Base-by-base conservation (phyloP, 2,113 vertebrate species). In the Lynx canadensis region DNA sequence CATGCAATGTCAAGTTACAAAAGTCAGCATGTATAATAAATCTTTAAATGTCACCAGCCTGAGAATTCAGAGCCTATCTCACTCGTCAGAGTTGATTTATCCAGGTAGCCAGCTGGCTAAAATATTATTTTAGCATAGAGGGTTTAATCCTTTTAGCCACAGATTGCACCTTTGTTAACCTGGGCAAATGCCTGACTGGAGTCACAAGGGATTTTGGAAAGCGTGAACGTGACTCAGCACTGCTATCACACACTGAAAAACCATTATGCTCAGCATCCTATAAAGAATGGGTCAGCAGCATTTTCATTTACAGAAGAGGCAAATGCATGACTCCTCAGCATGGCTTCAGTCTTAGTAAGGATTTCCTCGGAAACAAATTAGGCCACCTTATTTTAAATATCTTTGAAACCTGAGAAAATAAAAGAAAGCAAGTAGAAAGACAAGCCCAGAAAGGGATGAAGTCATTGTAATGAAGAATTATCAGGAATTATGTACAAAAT, bases 341-440 rank as follows among this genome's bases (percentile, higher is more conserved):
- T 52, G 48, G 66, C 50, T 81, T 92, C n/a, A 48, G 7, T 94
- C 57, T 92, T 88, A 85, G 48, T 82, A 94, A 96, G 66, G 84
- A 69, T 95, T 95, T 96, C 50, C 25, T 92, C 3, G 90, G 92
- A 92, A 92, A 73, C 33, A 87, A 96, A 95, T 91, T 55, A 90
- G 73, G 38, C 12, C 81, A 95, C 60, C 36, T 94, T 96, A 95
- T 95, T 87, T 90, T 92, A 97, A 92, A 96, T 25, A 85, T 66
- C 57, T 92, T 93, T 90, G 69, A 97, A 96, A 87, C 29, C 23
- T 45, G 16, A 94, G 48, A 92, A 96, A 94, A 94, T 69, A 38
- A 85, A 95, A 79, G 11, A 48, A 93, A 96, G 2, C 8, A 91
- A 95, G 48, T 71, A 41, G 4, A 45, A 80, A 38, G 52, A 65